phyloP scores from a whole-genome alignment of 2,113 vertebrate genomes.

The Alces alces region DNA sequence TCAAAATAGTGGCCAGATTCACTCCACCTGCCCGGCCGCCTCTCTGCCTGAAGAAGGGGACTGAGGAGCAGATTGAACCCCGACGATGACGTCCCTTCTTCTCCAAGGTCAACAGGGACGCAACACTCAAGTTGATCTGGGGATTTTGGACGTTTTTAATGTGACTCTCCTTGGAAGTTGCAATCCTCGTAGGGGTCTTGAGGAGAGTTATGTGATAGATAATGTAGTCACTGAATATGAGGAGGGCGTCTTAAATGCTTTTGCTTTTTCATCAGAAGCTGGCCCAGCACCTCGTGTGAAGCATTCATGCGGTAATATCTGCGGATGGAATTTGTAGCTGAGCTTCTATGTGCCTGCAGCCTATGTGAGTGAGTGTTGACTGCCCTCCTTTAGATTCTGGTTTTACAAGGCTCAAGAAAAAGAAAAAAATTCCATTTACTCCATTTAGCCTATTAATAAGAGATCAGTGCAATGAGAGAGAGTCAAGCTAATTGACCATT shows the following conservation, averaged over 20 bases:
- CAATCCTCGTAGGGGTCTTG: rapidly evolving
- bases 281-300: not conserved
- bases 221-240: rapidly evolving
- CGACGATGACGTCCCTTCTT: not conserved
- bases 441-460: not conserved
- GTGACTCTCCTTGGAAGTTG: not conserved
- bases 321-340: rapidly evolving
- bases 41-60: not conserved
- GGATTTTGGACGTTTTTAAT: rapidly evolving
- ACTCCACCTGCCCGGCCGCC: rapidly evolving
- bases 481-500: not conserved
- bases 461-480: not conserved
- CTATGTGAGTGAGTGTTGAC: not conserved
- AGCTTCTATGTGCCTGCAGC: not conserved
- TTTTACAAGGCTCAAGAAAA: not conserved
- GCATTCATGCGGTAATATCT: rapidly evolving
- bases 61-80: not conserved
- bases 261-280: not conserved
- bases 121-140: rapidly evolving
- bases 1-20: not conserved
- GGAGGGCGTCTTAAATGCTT: rapidly evolving
- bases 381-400: not conserved
- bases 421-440: not conserved
- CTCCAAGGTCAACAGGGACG: not conserved
- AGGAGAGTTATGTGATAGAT: not conserved